Conservation (phyloP, 1,140 invertebrate species). For the Druon quercuslanigerum region DNA sequence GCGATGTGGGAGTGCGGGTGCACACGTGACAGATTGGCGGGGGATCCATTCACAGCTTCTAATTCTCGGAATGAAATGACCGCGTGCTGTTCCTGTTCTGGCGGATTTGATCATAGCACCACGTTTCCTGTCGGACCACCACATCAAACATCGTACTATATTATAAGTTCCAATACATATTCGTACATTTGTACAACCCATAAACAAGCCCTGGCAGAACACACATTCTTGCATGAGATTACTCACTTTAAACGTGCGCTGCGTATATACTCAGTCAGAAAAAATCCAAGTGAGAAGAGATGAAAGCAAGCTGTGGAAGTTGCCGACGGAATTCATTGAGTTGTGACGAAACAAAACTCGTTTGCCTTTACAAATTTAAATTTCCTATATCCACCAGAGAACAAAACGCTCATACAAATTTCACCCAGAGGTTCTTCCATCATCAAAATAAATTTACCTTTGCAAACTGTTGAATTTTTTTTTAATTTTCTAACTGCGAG, state of each 20-base stretch:
- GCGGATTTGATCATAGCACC: not conserved
- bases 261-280: constrained; percentile 44
- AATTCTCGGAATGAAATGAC: constrained; percentile 22
- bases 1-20: not conserved
- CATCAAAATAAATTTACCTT: too few relatives aligned
- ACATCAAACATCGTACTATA: not conserved
- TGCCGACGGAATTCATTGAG: too few relatives aligned
- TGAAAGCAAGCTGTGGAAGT: constrained; percentile 37
- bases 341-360: too few relatives aligned
- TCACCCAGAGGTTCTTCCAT: too few relatives aligned
- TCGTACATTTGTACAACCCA: not conserved
- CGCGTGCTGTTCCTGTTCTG: not conserved
- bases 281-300: constrained; percentile 45
- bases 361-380: too few relatives aligned
- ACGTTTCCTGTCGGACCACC: not conserved
- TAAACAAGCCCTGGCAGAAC: not conserved
- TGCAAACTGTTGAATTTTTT: too few relatives aligned
- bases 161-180: not conserved
- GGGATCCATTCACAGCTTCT: constrained; percentile 33
- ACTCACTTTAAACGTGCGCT: constrained; percentile 46
- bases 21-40: not conserved
- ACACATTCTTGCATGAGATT: constrained; percentile 51
- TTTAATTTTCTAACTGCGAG: too few relatives aligned
- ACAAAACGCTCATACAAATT: too few relatives aligned
- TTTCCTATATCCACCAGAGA: too few relatives aligned